Evolutionary conservation across 1,140 invertebrate species (phyloP).

Genomic region (Eumaeus atala): DNA sequence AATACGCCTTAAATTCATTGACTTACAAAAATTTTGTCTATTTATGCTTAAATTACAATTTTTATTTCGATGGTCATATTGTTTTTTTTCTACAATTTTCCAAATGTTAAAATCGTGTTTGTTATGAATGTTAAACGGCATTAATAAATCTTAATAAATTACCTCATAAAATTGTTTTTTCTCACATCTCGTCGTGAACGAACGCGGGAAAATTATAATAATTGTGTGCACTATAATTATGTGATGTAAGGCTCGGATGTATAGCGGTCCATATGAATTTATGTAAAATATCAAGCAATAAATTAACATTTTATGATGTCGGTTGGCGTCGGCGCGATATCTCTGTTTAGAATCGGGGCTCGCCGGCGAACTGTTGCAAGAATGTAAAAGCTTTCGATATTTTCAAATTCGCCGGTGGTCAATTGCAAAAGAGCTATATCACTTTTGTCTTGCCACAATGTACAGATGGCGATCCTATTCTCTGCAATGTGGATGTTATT

Average conservation of each 20-base stretch:
- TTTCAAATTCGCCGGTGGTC: slow-evolving; percentile 16
- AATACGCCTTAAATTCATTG: no score
- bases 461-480: no score
- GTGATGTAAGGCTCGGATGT: slow-evolving; percentile 59
- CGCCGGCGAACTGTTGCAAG: slow-evolving; percentile 9
- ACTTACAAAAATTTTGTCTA: no score
- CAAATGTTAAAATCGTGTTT: slow-evolving; percentile 3
- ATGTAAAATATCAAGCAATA: slow-evolving; percentile 70
- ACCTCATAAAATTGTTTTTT: slow-evolving; percentile 64
- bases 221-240: slow-evolving; percentile 64
- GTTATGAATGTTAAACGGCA: slow-evolving; percentile 24
- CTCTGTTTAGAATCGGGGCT: slow-evolving; percentile 37
- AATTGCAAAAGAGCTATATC: not conserved
- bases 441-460: no score
- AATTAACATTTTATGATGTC: slow-evolving; percentile 70
- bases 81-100: no score
- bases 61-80: no score
- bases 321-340: slow-evolving; percentile 38
- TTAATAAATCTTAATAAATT: slow-evolving; percentile 57
- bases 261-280: slow-evolving; percentile 64
- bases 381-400: slow-evolving; percentile 9
- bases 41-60: no score
- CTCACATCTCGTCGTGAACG: slow-evolving; percentile 63
- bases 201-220: slow-evolving; percentile 73
- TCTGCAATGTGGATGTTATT: no score